Evolutionary conservation across 2,888 invertebrate genomes (phyloP).

Genomic region (Orchesellides sinensis): DNA sequence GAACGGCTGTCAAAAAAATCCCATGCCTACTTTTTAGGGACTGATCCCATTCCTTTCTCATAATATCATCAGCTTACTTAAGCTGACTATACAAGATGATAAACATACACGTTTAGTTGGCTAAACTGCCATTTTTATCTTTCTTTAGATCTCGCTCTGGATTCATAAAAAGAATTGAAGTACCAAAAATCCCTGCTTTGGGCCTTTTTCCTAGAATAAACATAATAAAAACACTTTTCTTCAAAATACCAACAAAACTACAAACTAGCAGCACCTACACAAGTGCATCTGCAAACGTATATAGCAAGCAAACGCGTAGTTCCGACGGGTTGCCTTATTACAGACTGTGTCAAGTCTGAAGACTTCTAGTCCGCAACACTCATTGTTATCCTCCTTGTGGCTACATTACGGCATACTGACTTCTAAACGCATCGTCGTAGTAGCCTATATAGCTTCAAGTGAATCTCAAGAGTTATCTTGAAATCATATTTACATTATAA

Average conservation of each 20-base stretch:
- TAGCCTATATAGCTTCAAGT: neutral
- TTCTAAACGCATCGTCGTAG: neutral
- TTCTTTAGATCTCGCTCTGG: neutral
- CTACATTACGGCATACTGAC: neutral
- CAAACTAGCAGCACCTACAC: neutral
- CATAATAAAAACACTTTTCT: neutral
- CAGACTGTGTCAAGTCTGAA: neutral
- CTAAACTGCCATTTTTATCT: neutral
- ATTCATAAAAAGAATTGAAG: neutral
- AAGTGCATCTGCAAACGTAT: neutral
- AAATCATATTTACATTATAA: conserved; percentile 7
- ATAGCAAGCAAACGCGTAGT: neutral
- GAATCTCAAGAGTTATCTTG: conserved; percentile 8
- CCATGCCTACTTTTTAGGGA: no score
- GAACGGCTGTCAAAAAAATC: no score
- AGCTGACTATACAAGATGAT: no score
- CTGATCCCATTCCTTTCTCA: no score
- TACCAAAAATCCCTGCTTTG: neutral
- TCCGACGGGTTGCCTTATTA: no score
- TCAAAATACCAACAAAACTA: neutral
- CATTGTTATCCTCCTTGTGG: no score
- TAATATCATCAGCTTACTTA: no score
- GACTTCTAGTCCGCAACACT: neutral
- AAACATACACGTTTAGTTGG: no score
- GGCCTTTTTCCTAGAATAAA: neutral